Evolutionary conservation across 2,113 vertebrate species (phyloP), one percentile per base, ranked within the genome.

Genomic region (Cygnus buccinator): DNA sequence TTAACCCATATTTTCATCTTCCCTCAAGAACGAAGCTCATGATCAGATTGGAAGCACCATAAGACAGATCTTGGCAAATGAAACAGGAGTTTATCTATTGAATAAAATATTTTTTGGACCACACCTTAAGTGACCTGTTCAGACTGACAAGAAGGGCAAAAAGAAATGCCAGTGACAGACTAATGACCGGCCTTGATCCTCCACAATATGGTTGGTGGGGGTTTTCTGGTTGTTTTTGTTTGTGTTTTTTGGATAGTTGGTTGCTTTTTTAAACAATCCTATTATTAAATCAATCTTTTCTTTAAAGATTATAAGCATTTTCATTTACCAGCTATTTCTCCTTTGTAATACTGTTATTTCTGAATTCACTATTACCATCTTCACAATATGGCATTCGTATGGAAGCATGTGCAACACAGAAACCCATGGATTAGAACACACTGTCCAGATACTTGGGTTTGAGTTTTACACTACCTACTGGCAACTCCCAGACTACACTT

Each of bases 341-440:
- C 31, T 65, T 55, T 43, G 25, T 35, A 68, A 68, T 13, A 71
- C 8, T 72, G 6, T 31, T 62, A 23, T 55, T 86, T 85, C 68
- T 41, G 54, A 87, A 92, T 35, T n/a, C 78, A 43, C 9, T 55
- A 12, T 8, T 37, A 84, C 8, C 26, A 46, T 11, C 48, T 72
- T 91, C 31, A 50, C 22, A 9, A 74, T 25, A 67, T 1, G 0
- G 55, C 16, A 46, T 39, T 39, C 44, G 54, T 48, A 73, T 8
- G n/a, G 29, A 48, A 11, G 8, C 14, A 67, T 0, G 0, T 46
- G 59, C 31, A 74, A 62, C 7, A 35, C 28, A 23, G 25, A 75
- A 50, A 31, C 78, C 35, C 12, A 57, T 37, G 48, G 7, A 48
- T 46, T 28, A 80, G 18, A 76, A 66, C 14, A 44, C 1, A 5